Evolutionary conservation across 2,888 invertebrate species (phyloP), one percentile per base, ranked within the genome.

Genomic region (Amphiduros pacificus): DNA sequence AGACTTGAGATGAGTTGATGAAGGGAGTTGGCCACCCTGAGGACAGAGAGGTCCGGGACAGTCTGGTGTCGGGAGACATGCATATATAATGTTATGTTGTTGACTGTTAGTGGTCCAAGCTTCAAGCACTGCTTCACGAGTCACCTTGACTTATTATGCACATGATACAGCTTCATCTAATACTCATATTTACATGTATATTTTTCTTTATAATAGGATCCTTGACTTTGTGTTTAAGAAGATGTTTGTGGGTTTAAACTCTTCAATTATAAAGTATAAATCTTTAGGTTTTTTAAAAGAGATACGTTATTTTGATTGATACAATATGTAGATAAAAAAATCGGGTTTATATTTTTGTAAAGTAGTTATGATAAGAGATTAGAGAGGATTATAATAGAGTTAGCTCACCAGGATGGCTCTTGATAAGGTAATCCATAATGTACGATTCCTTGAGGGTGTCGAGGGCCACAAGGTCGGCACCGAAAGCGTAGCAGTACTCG

Each of bases 401-500:
- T n/a, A n/a, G 20, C 63, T 70, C 63, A 77, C 77, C 74, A 64
- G 62, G 62, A 59, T 74, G 65, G 55, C 73, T 74, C 56, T 74
- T 76, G 31, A 78, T 73, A 31, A 77, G 63, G 60, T 73, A 75
- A 24, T 75, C 71, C 29, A 78, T 55, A 24, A 77, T 64, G 59
- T 71, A 74, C 52, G 77, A 74, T 65, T 77, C 77, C 62, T 74
- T 73, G 26, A 73, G 56, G 5, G 77, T 70, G 49, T 70, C 72
- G 49, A 77, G 61, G 26, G 73, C 65, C 5, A 76, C 71, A 26
- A 77, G 68, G 50, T 76, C 71, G 57, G 76, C 73, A 20, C 73
- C 75, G 27, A 77, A 65, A 5, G 76, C 76, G 20, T 65, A 52
- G 66, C 78, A 78, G 65, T 72, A 76, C 44, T 76, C 75, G 26